phyloP scores from a whole-genome alignment of 2,888 invertebrate genomes.

The Emesis furor region DNA sequence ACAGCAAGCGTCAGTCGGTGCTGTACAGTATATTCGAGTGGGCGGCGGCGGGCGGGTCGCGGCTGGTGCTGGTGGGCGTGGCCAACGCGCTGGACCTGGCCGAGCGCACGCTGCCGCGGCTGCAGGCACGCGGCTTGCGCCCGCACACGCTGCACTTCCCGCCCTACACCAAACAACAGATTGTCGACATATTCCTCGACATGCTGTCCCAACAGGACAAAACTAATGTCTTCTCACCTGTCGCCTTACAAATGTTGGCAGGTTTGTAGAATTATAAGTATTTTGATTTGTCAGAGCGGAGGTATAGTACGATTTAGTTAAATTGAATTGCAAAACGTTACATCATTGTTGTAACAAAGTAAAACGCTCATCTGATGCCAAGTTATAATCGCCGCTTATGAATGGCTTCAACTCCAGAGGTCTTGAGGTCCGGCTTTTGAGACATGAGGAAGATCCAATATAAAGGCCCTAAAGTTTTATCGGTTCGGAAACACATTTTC shows the following conservation, averaged over 20 bases:
- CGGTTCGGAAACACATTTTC: too few species aligned
- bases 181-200: conserved; percentile 96
- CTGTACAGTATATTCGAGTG: conserved; percentile 98
- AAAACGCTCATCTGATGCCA: too few species aligned
- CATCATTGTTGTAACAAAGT: too few species aligned
- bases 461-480: too few species aligned
- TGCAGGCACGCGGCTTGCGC: conserved; percentile 95
- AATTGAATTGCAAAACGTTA: too few species aligned
- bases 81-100: conserved; percentile 99
- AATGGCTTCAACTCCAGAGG: too few species aligned
- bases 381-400: too few species aligned
- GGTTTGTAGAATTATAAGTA: too few species aligned
- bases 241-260: conserved; percentile 97
- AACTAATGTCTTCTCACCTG: conserved; percentile 95
- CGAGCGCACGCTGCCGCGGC: conserved; percentile 96
- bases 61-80: conserved; percentile 97
- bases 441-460: too few species aligned
- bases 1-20: conserved; percentile 96
- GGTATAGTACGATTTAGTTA: too few species aligned
- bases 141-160: conserved; percentile 97
- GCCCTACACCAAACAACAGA: conserved; percentile 98
- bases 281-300: too few species aligned
- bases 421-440: too few species aligned
- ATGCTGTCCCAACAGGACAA: conserved; percentile 95
- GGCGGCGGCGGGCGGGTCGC: conserved; percentile 95